A percentile compares a stretch with the other conserved stretches of the same genome.
Evolutionary conservation across 2,888 invertebrate genomes (phyloP).

Genomic region (Rugalucina vietnamica): DNA sequence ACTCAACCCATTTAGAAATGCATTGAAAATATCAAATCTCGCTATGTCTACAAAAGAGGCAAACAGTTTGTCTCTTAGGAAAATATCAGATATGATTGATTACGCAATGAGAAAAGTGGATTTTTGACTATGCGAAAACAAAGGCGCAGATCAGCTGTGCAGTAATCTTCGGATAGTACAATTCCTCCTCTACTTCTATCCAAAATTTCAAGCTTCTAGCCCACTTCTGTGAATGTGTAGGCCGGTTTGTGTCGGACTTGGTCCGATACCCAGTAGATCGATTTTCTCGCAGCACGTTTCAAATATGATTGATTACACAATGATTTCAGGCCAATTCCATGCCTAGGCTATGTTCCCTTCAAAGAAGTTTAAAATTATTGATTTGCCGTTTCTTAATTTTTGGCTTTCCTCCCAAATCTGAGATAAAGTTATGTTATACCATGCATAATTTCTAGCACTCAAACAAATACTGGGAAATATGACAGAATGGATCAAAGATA

Average conservation of each 20-base stretch:
- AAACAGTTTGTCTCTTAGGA: not conserved
- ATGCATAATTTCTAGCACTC: not conserved
- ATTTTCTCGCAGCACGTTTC: too few relatives aligned
- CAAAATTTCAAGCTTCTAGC: too few relatives aligned
- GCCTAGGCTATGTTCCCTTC: not conserved
- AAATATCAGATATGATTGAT: constrained; percentile 8
- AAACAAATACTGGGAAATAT: not conserved
- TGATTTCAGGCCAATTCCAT: not conserved
- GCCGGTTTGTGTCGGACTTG: too few relatives aligned
- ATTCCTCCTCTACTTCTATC: too few relatives aligned
- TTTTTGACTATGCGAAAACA: too few relatives aligned
- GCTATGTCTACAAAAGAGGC: not conserved
- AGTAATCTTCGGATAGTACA: too few relatives aligned
- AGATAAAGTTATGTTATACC: not conserved
- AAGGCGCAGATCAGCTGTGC: too few relatives aligned
- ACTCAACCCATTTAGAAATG: not conserved
- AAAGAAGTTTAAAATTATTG: constrained; percentile 1
- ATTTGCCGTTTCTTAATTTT: not conserved
- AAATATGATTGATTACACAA: too few relatives aligned
- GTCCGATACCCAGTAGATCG: too few relatives aligned
- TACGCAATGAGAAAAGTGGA: too few relatives aligned
- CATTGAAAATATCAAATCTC: not conserved
- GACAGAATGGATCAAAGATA: not conserved
- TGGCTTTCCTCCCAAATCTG: not conserved
- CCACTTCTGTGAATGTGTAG: too few relatives aligned